These are phyloP conservation scores for Bubalus kerabau DNA, from an alignment of 2,113 vertebrate species.

Conservation along the genomic window DNA sequence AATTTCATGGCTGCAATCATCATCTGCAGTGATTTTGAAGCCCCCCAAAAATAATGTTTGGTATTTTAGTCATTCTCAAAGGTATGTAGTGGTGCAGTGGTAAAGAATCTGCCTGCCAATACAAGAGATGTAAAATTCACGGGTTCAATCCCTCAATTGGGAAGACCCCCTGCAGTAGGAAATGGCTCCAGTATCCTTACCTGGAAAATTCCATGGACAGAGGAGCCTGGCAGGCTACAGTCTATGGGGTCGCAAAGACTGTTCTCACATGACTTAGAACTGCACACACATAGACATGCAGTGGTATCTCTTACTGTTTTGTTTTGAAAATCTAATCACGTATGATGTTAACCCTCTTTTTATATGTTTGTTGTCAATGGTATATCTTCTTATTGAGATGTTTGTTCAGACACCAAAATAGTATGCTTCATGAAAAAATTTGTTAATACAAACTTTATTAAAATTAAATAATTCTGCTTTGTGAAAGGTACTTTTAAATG, in stretches of 20 bases:
- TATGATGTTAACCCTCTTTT: not conserved
- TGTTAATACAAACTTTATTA: not conserved
- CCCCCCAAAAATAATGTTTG: not conserved
- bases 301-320: not conserved
- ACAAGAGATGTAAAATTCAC: not conserved
- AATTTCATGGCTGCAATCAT: no score
- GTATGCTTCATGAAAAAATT: not conserved
- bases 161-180: not conserved
- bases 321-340: not conserved
- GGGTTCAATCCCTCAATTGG: rapidly evolving
- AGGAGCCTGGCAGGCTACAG: not conserved
- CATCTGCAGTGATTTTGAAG: no score
- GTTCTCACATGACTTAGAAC: not conserved
- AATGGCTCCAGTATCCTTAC: not conserved
- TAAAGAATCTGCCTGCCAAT: not conserved
- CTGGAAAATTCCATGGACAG: not conserved
- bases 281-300: not conserved
- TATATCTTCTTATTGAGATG: not conserved
- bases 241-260: not conserved
- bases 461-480: not conserved
- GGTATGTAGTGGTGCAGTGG: not conserved
- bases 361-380: not conserved
- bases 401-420: not conserved
- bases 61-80: not conserved
- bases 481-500: not conserved